Percentiles rank a stretch among this genome's conserved stretches.
Conservation (phyloP, 1,140 invertebrate species). For the Drosophila burlai region DNA sequence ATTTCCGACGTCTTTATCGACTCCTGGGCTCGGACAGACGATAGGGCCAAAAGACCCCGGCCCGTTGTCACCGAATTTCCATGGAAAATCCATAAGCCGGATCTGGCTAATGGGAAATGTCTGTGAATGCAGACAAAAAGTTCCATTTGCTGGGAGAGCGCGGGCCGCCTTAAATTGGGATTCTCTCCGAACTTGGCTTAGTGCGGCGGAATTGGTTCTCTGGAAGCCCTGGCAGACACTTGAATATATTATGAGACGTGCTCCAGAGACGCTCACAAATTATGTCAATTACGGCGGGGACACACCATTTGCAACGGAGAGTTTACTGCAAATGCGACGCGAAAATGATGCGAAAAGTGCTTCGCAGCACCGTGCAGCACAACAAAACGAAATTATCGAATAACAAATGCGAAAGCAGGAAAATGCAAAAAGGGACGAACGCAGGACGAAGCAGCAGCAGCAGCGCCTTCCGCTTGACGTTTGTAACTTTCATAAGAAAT, state of each 20-base stretch:
- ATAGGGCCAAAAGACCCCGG: slow-evolving; percentile 39
- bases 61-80: slow-evolving; percentile 49
- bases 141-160: slow-evolving; percentile 14
- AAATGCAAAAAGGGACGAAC: slow-evolving; percentile 16
- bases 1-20: slow-evolving; percentile 83
- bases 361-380: slow-evolving; percentile 11
- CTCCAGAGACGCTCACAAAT: slow-evolving; percentile 42
- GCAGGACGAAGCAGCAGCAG: slow-evolving; percentile 13
- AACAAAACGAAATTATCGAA: slow-evolving; percentile 53
- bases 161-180: slow-evolving; percentile 23
- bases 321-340: slow-evolving; percentile 44
- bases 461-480: slow-evolving; percentile 32
- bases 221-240: slow-evolving; percentile 4
- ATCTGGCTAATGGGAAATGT: slow-evolving; percentile 59
- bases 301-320: slow-evolving; percentile 31
- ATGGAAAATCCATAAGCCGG: slow-evolving; percentile 49
- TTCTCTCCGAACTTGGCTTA: slow-evolving; percentile 34
- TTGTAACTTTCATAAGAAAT: slow-evolving; percentile 62
- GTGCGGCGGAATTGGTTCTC: slow-evolving; percentile 38
- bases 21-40: slow-evolving; percentile 21
- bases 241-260: slow-evolving; percentile 53
- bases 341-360: slow-evolving; percentile 58
- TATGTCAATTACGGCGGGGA: slow-evolving; percentile 54
- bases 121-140: slow-evolving; percentile 52
- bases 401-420: slow-evolving; percentile 43